Conservation (phyloP, 2,888 invertebrate species). For the Cephus nigrinus region DNA sequence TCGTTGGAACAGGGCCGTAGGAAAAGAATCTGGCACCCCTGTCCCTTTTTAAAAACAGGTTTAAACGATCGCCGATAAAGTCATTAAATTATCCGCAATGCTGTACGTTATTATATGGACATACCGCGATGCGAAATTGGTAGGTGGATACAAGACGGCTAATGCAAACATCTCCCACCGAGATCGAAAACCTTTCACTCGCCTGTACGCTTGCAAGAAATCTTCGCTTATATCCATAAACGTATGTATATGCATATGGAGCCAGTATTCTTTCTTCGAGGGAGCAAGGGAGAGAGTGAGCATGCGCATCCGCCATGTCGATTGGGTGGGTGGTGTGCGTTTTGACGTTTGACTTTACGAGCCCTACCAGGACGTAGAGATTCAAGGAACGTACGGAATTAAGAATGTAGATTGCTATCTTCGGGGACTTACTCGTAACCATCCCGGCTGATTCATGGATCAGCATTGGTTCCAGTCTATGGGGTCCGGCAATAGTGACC, state of each 20-base stretch:
- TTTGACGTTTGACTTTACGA: conserved; percentile 30
- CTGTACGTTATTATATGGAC: conserved; percentile 19
- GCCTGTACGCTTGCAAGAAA: conserved; percentile 28
- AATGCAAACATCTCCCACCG: conserved; percentile 29
- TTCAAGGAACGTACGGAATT: conserved; percentile 34
- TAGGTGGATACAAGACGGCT: conserved; percentile 23
- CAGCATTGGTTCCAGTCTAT: not conserved
- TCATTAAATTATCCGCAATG: conserved; percentile 45
- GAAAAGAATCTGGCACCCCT: not conserved
- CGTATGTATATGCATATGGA: not conserved
- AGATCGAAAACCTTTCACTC: conserved; percentile 28
- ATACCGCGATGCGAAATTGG: conserved; percentile 23
- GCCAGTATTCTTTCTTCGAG: not conserved
- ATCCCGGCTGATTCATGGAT: conserved; percentile 4
- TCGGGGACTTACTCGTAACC: not conserved
- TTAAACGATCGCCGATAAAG: conserved; percentile 45
- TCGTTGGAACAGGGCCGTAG: not conserved
- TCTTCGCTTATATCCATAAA: conserved; percentile 43
- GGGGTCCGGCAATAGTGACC: not conserved
- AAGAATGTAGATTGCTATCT: conserved; percentile 40
- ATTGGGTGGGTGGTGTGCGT: conserved; percentile 10
- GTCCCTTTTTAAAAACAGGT: conserved; percentile 25
- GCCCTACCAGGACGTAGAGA: conserved; percentile 17
- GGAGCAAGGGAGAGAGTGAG: not conserved
- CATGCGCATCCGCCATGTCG: not conserved